A percentile compares a stretch with the other conserved stretches of the same genome.
Evolutionary conservation across 2,888 invertebrate species (phyloP).

Genomic region (Neoaliturus tenellus): DNA sequence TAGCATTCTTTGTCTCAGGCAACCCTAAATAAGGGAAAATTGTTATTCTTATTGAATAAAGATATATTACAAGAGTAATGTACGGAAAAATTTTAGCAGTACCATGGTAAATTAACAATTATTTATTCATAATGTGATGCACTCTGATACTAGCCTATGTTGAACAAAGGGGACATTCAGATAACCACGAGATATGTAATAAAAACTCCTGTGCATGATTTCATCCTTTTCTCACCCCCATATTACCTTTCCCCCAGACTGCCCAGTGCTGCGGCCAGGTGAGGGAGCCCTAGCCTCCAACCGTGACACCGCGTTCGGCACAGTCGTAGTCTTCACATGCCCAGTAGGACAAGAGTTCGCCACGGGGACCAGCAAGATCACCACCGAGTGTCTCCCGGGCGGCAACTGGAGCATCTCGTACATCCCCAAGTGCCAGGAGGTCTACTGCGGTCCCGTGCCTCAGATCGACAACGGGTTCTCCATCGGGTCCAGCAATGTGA

Average conservation of each 20-base stretch:
- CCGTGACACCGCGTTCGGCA: conserved; percentile 94
- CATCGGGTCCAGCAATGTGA: conserved; percentile 96
- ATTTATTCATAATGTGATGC: too few species aligned
- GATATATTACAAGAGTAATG: too few species aligned
- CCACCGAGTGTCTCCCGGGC: conserved; percentile 90
- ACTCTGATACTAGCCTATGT: too few species aligned
- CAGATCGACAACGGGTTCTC: conserved; percentile 99
- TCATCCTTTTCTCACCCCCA: too few species aligned
- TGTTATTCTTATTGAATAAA: too few species aligned
- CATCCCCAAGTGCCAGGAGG: conserved; percentile 95
- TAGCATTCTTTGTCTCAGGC: too few species aligned
- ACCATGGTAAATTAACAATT: too few species aligned
- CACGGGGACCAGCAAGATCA: conserved; percentile 89
- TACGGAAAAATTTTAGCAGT: too few species aligned
- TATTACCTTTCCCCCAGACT: conserved; percentile 78
- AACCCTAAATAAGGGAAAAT: too few species aligned
- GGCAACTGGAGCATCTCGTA: conserved; percentile 95
- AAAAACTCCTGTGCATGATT: too few species aligned
- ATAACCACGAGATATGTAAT: too few species aligned
- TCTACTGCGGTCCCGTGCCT: conserved; percentile 97
- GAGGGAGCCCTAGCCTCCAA: conserved; percentile 93
- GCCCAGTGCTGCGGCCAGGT: conserved; percentile 89
- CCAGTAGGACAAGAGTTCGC: conserved; percentile 96
- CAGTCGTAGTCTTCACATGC: conserved; percentile 92
- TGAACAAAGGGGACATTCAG: too few species aligned